phyloP scores from a whole-genome alignment of 2,797 vertebrate species.

The Typhlichthys eigenmanni region DNA sequence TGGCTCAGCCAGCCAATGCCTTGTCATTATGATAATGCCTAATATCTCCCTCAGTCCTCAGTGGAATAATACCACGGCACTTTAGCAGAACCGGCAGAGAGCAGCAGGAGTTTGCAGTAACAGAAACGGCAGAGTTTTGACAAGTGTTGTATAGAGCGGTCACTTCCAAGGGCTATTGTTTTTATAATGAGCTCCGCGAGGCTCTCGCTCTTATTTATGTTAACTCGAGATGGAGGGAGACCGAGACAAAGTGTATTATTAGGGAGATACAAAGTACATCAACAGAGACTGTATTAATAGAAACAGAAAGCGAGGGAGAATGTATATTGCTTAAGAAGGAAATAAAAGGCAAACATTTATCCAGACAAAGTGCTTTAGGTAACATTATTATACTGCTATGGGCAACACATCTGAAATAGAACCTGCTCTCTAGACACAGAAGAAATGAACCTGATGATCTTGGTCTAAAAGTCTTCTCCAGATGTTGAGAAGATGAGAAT shows the following conservation, averaged over 20 bases:
- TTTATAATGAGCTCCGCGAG: conserved; percentile 32
- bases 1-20: conserved; percentile 19
- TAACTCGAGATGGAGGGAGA: neutral
- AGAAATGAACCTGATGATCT: conserved; percentile 23
- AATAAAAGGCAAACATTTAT: conserved; percentile 8
- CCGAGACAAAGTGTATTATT: neutral
- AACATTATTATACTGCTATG: conserved; percentile 20
- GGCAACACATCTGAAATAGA: neutral
- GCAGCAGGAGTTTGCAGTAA: conserved; percentile 22
- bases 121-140: conserved; percentile 19
- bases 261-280: neutral
- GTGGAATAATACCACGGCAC: conserved; percentile 12
- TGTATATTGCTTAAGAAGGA: neutral
- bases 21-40: conserved; percentile 17
- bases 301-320: neutral
- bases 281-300: neutral
- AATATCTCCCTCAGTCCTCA: conserved; percentile 17
- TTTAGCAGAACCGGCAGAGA: neutral
- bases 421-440: conserved; percentile 15
- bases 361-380: conserved; percentile 16
- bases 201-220: conserved; percentile 7
- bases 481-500: neutral
- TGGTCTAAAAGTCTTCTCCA: conserved; percentile 10
- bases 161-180: conserved; percentile 26
- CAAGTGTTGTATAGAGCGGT: conserved; percentile 6